Percentiles rank a stretch among this genome's conserved stretches.
Conservation (phyloP, 2,797 vertebrate genomes). For the Thunnus albacares region DNA sequence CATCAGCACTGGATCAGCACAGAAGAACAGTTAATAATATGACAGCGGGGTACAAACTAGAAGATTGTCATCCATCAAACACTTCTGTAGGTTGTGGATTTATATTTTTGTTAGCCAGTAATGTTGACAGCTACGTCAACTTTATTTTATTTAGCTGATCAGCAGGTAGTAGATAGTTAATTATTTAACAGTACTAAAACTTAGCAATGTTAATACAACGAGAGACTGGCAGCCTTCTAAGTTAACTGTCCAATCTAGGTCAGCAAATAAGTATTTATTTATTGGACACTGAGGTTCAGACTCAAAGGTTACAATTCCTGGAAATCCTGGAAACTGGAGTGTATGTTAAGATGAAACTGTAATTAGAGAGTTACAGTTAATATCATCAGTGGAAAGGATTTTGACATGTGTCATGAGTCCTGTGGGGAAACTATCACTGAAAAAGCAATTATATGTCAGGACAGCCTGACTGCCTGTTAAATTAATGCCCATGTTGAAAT, state of each 20-base stretch:
- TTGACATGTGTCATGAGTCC: neutral
- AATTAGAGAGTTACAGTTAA: conserved; percentile 3
- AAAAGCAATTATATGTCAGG: neutral
- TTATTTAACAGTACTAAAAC: neutral
- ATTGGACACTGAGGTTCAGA: neutral
- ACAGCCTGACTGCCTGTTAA: neutral
- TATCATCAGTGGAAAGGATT: neutral
- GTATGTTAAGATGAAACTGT: neutral
- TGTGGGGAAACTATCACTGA: conserved; percentile 10
- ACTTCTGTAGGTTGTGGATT: neutral
- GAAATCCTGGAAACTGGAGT: neutral
- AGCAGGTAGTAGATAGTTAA: conserved; percentile 1
- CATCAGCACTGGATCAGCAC: conserved; percentile 4
- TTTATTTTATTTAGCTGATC: conserved; percentile 9
- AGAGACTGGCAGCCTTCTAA: neutral
- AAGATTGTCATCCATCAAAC: conserved; percentile 11
- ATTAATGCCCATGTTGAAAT: neutral
- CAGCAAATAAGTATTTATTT: neutral
- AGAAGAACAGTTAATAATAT: conserved; percentile 14
- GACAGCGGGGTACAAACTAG: conserved; percentile 8
- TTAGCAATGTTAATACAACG: neutral
- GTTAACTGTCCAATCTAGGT: neutral
- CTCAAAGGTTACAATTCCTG: too few species aligned
- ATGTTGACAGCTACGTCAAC: neutral
- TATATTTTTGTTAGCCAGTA: conserved; percentile 15